Base-by-base conservation (phyloP, 2,113 vertebrate species). In the Procapra przewalskii region DNA sequence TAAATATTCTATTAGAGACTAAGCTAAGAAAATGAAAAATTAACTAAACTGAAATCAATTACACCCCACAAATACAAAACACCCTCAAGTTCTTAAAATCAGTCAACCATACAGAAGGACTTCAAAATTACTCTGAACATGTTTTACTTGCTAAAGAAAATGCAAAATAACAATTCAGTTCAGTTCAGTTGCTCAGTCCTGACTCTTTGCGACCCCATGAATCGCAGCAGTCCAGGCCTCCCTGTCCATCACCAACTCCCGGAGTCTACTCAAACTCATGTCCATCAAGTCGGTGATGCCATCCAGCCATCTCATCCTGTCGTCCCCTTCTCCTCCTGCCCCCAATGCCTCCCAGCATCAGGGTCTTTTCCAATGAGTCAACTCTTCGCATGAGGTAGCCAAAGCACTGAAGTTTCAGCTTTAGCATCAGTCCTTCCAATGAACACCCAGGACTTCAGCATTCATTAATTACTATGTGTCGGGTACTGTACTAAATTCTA, bases 71-170 rank as follows among this genome's bases (percentile, higher is more conserved):
- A 67, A 88, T 50, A 52, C 33, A 40, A 59, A 88, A 81, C 33
- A 60, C 6, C 29, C 31, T 81, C 33, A 95, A 89, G 40, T 83
- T 82, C 13, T 60, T 87, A 94, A 75, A 62, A 75, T 64, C 77
- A 80, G 15, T 31, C 45, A 57, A 33, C 36, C 27, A 52, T 9
- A 14, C 25, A 85, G 64, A 71, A 1, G 95, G 43, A 83, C 0
- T 50, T 25, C n/a, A 93, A 91, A 96, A 90, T 54, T 60, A 96
- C 21, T 81, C 13, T 45, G 23, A 88, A 79, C 64, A 36, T 59
- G 23, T 82, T 79, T 67, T 79, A 84, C n/a, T 54, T 67, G 45
- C 16, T 60, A 55, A 91, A 59, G 60, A 90, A 94, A 95, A 95
- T 29, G 48, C 23, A n/a, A 71, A 86, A 17, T 23, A 75, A 87